phyloP scores from a whole-genome alignment of 2,888 invertebrate genomes.

The Athalia cordata region DNA sequence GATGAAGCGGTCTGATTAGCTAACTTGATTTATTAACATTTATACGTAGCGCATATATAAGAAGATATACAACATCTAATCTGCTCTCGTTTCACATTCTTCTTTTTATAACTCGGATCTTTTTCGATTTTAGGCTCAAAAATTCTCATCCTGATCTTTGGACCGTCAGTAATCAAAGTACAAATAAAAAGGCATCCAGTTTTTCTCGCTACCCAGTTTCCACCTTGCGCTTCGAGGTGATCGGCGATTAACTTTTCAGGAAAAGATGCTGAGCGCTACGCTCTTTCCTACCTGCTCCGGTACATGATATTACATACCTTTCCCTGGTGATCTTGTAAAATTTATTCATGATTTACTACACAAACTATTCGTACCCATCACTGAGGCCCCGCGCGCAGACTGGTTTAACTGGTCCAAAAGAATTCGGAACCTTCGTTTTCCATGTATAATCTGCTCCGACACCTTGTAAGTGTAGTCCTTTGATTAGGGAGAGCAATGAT shows the following conservation, averaged over 20 bases:
- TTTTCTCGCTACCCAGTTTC: too few relatives aligned
- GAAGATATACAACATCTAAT: too few relatives aligned
- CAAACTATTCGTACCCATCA: slow-evolving; percentile 40
- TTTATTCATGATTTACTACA: slow-evolving; percentile 63
- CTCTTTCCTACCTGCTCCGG: slow-evolving; percentile 43
- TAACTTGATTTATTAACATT: slow-evolving; percentile 63
- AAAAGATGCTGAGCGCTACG: slow-evolving; percentile 29
- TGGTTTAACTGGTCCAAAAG: slow-evolving; percentile 58
- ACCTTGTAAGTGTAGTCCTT: slow-evolving; percentile 39
- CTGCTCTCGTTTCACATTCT: slow-evolving; percentile 32
- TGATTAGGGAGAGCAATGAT: slow-evolving; percentile 35
- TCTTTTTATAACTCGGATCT: slow-evolving; percentile 1
- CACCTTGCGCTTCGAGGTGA: too few relatives aligned
- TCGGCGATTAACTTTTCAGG: too few relatives aligned
- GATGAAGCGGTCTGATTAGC: slow-evolving; percentile 67
- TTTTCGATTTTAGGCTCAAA: slow-evolving; percentile 8
- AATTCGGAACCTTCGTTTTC: slow-evolving; percentile 37
- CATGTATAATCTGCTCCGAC: slow-evolving; percentile 23
- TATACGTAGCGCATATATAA: slow-evolving; percentile 51
- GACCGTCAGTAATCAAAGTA: too few relatives aligned
- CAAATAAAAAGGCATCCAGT: too few relatives aligned
- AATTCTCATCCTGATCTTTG: slow-evolving; percentile 36
- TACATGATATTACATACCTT: too few relatives aligned
- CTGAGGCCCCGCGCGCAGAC: slow-evolving; percentile 48
- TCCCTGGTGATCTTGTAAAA: slow-evolving; percentile 62